Evolutionary conservation across 2,797 vertebrate genomes (phyloP).

Genomic region (Neoniphon sammara): DNA sequence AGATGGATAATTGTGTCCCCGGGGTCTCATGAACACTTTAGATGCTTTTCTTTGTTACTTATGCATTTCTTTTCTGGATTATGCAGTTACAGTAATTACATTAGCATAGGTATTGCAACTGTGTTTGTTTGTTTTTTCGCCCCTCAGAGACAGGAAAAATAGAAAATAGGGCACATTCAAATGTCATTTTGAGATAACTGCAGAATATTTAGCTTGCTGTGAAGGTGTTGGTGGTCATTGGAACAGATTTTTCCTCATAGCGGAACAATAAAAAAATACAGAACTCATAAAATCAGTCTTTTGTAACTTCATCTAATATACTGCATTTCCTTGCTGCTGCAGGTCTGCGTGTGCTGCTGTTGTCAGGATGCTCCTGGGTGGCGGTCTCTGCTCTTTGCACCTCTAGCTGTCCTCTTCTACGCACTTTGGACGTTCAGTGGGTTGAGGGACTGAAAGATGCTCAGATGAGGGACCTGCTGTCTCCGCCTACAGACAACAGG

Average conservation of each 20-base stretch:
- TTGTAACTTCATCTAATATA: constrained; percentile 19
- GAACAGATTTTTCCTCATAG: background rate
- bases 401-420: constrained; percentile 93
- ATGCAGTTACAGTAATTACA: constrained; percentile 42
- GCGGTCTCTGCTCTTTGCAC: constrained; percentile 96
- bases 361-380: constrained; percentile 96
- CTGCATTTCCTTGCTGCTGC: constrained; percentile 33
- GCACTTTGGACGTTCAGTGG: constrained; percentile 95
- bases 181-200: constrained; percentile 2
- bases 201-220: background rate
- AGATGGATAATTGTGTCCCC: constrained; percentile 47
- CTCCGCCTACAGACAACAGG: constrained; percentile 93
- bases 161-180: constrained; percentile 31
- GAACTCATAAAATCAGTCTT: background rate
- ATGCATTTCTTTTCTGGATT: constrained; percentile 26
- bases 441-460: constrained; percentile 97
- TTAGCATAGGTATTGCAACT: constrained; percentile 29
- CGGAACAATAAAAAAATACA: background rate
- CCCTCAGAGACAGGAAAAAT: constrained; percentile 26
- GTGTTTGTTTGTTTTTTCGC: constrained; percentile 39
- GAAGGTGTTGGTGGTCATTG: background rate
- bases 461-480: constrained; percentile 96
- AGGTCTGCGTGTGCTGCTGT: constrained; percentile 92
- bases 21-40: constrained; percentile 19
- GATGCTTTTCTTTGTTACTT: constrained; percentile 32